Evolutionary conservation across 2,888 invertebrate genomes (phyloP).

Genomic region (Phoenoteleia sp.): DNA sequence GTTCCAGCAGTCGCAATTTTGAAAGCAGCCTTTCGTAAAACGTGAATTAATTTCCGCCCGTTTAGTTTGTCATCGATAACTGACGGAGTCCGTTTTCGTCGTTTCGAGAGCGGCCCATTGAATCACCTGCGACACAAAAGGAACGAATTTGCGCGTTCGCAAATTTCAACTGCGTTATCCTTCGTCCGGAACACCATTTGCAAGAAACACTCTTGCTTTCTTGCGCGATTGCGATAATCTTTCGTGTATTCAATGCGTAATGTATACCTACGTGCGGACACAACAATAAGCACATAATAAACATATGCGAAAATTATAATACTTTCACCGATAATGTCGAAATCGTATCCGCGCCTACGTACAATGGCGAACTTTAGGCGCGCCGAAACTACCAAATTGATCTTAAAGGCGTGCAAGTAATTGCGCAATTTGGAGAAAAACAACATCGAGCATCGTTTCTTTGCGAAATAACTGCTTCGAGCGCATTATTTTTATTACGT

Average conservation of each 20-base stretch:
- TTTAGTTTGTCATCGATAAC: background rate
- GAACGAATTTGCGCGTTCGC: constrained; percentile 8
- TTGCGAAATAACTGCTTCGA: too few relatives aligned
- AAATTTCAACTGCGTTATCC: constrained; percentile 4
- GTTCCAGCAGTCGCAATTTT: background rate
- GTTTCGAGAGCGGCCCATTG: background rate
- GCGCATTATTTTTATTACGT: too few relatives aligned
- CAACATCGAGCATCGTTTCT: background rate
- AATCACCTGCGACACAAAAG: constrained; percentile 17
- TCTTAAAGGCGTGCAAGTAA: constrained; percentile 7
- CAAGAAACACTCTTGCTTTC: constrained; percentile 41
- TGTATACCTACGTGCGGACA: constrained; percentile 69
- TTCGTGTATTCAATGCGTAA: constrained; percentile 66
- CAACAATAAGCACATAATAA: constrained; percentile 68
- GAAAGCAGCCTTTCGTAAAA: background rate
- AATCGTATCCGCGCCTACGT: constrained; percentile 65
- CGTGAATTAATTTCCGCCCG: background rate
- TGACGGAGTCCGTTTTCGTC: background rate
- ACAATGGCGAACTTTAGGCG: constrained; percentile 47
- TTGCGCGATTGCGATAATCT: constrained; percentile 66
- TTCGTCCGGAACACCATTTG: constrained; percentile 26
- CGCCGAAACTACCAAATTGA: constrained; percentile 37
- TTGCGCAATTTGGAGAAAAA: background rate
- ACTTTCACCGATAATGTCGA: constrained; percentile 69
- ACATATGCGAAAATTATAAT: constrained; percentile 72